These are phyloP conservation scores for Rhinogobio ventralis DNA, from an alignment of 2,797 vertebrate genomes.

Conservation along the genomic window DNA sequence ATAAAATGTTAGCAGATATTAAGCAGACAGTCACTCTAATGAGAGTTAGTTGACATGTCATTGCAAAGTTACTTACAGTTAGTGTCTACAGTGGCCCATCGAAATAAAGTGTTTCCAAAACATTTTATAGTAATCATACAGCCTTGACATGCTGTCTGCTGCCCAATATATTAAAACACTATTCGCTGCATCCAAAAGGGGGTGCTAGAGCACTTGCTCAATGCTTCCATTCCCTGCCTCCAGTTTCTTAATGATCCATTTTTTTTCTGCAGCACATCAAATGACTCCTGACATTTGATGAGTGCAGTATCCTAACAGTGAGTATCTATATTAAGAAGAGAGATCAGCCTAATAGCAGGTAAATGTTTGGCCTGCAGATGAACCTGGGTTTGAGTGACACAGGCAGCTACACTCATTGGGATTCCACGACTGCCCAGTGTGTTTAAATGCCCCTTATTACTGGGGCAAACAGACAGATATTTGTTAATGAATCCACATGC, in stretches of 20 bases:
- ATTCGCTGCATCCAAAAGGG: constrained; percentile 69
- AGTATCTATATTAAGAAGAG: constrained; percentile 60
- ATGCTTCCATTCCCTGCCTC: constrained; percentile 8
- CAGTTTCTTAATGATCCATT: not conserved
- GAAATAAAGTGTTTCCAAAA: not conserved
- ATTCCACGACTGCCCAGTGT: constrained; percentile 68
- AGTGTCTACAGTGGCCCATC: not conserved
- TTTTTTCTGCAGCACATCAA: constrained; percentile 30
- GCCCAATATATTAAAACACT: constrained; percentile 17
- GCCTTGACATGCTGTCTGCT: not conserved
- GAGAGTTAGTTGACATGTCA: not conserved
- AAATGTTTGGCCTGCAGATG: constrained; percentile 71
- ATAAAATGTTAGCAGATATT: not conserved
- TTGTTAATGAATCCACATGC: constrained; percentile 82
- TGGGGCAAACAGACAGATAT: constrained; percentile 83
- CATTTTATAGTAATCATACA: not conserved
- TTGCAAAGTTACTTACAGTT: not conserved
- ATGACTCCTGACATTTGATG: constrained; percentile 48
- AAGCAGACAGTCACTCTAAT: not conserved
- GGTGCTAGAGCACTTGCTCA: constrained; percentile 70
- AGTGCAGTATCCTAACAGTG: constrained; percentile 46
- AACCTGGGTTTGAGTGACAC: constrained; percentile 79
- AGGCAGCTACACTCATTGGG: constrained; percentile 68
- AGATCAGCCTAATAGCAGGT: constrained; percentile 69
- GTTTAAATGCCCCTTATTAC: constrained; percentile 78